Evolutionary conservation across 1,140 invertebrate genomes (phyloP).

Genomic region (Teleogryllus occipitalis): DNA sequence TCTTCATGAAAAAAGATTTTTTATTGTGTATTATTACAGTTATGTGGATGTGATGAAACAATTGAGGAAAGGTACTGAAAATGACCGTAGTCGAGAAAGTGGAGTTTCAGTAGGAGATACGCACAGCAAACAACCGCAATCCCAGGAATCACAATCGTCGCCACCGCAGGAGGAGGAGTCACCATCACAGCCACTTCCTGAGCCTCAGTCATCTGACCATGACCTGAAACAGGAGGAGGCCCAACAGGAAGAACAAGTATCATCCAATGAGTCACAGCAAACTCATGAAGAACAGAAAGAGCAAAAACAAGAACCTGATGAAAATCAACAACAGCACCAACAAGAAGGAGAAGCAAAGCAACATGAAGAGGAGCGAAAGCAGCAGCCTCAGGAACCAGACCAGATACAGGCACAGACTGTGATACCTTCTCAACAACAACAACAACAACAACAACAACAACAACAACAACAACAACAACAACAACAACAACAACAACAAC

Average conservation of each 20-base stretch:
- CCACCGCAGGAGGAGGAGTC: neutral
- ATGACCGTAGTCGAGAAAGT: constrained; percentile 30
- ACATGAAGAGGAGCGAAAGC: neutral
- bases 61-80: constrained; percentile 36
- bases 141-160: neutral
- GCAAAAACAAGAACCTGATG: neutral
- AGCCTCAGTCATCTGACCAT: neutral
- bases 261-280: neutral
- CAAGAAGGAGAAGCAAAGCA: neutral
- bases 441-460: neutral
- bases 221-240: neutral
- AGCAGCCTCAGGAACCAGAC: neutral
- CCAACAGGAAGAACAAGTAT: neutral
- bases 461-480: neutral
- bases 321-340: neutral
- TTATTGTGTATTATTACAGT: constrained; percentile 34
- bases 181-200: neutral
- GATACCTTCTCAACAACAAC: neutral
- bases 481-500: neutral
- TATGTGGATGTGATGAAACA: constrained; percentile 62
- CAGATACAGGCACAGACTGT: neutral
- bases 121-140: constrained; percentile 6
- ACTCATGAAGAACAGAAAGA: neutral
- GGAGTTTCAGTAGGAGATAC: constrained; percentile 19
- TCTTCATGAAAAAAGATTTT: neutral